Evolutionary conservation across 2,888 invertebrate species (phyloP).

Genomic region (Acronicta leporina): DNA sequence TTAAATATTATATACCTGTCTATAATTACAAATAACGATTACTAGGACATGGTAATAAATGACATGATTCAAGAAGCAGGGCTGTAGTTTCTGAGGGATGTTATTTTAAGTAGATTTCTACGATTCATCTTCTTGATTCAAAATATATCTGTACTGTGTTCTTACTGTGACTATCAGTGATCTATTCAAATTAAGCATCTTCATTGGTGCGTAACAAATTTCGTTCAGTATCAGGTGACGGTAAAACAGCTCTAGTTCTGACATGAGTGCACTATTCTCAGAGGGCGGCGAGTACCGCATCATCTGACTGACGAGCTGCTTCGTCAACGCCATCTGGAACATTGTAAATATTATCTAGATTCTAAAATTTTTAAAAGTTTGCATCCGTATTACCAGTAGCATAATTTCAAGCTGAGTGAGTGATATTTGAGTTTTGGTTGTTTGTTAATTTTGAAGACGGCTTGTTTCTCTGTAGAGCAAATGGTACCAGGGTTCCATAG

Average conservation of each 20-base stretch:
- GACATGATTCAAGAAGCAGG: too few species aligned
- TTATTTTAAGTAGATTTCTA: too few species aligned
- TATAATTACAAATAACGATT: too few species aligned
- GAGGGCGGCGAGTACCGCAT: conserved; percentile 12
- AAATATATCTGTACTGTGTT: background rate
- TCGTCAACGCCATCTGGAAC: conserved; percentile 37
- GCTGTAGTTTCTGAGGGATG: too few species aligned
- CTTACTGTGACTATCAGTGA: conserved; percentile 41
- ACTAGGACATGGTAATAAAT: too few species aligned
- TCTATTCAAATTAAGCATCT: conserved; percentile 47
- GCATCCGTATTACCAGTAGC: too few species aligned
- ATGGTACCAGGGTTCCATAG: background rate
- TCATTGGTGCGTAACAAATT: conserved; percentile 39
- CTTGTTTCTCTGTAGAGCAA: too few species aligned
- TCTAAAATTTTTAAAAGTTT: too few species aligned
- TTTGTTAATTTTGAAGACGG: too few species aligned
- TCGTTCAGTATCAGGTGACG: conserved; percentile 44
- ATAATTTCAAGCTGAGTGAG: too few species aligned
- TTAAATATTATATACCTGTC: background rate
- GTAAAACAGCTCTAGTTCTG: conserved; percentile 46
- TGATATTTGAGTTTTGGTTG: too few species aligned
- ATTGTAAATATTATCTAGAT: background rate
- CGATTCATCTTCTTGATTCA: too few species aligned
- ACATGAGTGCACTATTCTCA: conserved; percentile 10
- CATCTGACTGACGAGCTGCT: conserved; percentile 44